A percentile compares a stretch with the other conserved stretches of the same genome.
Conservation (phyloP, 2,113 vertebrate genomes). For the Oreocharis arfaki region DNA sequence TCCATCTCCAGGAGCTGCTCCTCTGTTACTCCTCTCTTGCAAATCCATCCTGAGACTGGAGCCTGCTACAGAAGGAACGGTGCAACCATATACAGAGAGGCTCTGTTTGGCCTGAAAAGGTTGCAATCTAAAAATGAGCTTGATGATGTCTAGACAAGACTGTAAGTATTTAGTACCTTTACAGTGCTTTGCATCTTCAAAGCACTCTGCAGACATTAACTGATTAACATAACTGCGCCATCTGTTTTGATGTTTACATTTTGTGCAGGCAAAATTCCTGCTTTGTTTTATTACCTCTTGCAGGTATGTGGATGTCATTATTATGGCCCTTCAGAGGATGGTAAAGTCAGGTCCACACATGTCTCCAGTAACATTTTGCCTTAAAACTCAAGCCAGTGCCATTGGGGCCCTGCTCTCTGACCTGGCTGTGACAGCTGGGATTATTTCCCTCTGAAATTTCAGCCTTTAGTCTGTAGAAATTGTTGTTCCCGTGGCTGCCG, state of each 20-base stretch:
- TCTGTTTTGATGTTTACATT: conserved; percentile 64
- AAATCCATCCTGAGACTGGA: background rate
- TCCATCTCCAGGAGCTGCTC: background rate
- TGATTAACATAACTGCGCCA: conserved; percentile 59
- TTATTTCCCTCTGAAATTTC: conserved; percentile 39
- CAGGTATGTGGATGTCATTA: conserved; percentile 57
- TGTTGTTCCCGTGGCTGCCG: background rate
- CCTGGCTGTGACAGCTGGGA: background rate
- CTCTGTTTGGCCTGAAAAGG: conserved; percentile 10
- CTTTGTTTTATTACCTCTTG: conserved; percentile 46
- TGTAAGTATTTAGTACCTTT: conserved; percentile 48
- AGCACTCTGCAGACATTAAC: conserved; percentile 39
- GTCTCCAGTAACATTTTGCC: conserved; percentile 21
- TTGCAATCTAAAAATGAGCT: conserved; percentile 22
- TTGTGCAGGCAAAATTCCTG: conserved; percentile 48
- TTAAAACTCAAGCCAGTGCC: conserved; percentile 32
- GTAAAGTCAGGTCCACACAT: conserved; percentile 3
- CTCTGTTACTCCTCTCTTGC: background rate
- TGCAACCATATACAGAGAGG: background rate
- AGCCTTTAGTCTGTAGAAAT: background rate
- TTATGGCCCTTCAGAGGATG: conserved; percentile 18
- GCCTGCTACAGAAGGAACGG: background rate
- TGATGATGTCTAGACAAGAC: conserved; percentile 58
- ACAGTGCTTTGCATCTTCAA: conserved; percentile 45
- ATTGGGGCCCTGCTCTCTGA: background rate